A percentile compares a stretch with the other conserved stretches of the same genome.
Evolutionary conservation across 1,140 invertebrate species (phyloP).

Genomic region (Mylabris phalerata): DNA sequence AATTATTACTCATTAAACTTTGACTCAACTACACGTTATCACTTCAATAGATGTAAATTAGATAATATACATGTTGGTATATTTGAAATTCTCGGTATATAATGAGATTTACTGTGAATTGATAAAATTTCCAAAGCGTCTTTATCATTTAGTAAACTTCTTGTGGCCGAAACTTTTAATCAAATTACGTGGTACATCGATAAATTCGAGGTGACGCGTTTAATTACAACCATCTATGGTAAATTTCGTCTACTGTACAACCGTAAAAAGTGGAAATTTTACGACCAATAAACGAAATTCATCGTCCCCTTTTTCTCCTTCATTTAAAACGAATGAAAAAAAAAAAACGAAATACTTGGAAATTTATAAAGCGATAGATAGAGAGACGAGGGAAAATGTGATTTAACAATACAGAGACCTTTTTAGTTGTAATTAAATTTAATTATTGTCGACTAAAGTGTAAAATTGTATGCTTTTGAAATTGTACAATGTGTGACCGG

Average conservation of each 20-base stretch:
- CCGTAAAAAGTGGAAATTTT: slow-evolving; percentile 16
- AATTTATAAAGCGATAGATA: neutral
- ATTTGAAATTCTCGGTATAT: too few relatives aligned
- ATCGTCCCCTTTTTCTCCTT: neutral
- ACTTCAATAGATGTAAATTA: too few relatives aligned
- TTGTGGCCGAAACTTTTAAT: neutral
- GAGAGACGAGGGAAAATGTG: neutral
- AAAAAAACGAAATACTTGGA: too few relatives aligned
- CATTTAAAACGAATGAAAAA: neutral
- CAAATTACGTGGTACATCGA: neutral
- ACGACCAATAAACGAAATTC: slow-evolving; percentile 13
- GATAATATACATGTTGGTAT: too few relatives aligned
- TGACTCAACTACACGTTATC: too few relatives aligned
- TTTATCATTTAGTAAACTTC: too few relatives aligned
- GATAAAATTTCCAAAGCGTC: too few relatives aligned
- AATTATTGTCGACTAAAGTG: slow-evolving; percentile 19
- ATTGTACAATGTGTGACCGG: too few relatives aligned
- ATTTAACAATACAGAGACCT: slow-evolving; percentile 1
- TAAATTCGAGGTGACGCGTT: neutral
- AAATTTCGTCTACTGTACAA: slow-evolving; percentile 7
- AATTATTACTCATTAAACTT: too few relatives aligned
- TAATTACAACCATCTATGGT: slow-evolving; percentile 6
- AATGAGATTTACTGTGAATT: too few relatives aligned
- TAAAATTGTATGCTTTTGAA: slow-evolving; percentile 2
- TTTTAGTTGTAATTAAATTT: slow-evolving; percentile 20